Percentiles rank a stretch among this genome's conserved stretches.
Evolutionary conservation across 2,888 invertebrate genomes (phyloP).

Genomic region (Trissonchulus sp.): DNA sequence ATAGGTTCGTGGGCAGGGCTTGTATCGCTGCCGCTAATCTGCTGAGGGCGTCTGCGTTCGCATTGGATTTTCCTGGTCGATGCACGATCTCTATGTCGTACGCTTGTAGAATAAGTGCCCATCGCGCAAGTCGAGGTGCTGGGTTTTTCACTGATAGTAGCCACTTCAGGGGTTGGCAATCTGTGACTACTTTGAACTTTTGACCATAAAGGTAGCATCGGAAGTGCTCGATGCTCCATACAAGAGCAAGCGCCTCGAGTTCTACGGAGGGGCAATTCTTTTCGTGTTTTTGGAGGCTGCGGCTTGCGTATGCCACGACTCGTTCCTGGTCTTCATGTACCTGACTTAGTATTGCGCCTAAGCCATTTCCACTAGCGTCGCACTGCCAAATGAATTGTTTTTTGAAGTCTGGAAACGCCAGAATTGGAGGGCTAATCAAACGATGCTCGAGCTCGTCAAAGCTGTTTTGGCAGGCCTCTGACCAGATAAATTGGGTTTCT

Average conservation of each 20-base stretch:
- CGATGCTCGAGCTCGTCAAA: slow-evolving; percentile 19
- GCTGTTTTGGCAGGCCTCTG: neutral
- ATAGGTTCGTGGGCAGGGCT: no score
- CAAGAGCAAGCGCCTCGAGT: neutral
- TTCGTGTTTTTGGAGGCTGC: neutral
- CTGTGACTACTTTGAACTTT: slow-evolving; percentile 12
- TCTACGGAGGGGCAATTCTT: neutral
- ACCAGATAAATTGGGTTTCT: slow-evolving; percentile 26
- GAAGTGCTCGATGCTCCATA: no score
- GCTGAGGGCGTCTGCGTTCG: no score
- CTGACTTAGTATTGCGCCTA: slow-evolving; percentile 2
- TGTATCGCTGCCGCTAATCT: no score
- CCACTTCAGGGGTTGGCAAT: no score
- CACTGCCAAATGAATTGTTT: slow-evolving; percentile 5
- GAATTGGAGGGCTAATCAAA: slow-evolving; percentile 7
- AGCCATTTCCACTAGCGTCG: neutral
- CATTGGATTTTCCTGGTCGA: no score
- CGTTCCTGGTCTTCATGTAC: neutral
- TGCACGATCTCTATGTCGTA: no score
- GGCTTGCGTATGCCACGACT: slow-evolving; percentile 5
- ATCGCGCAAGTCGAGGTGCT: no score
- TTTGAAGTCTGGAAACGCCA: slow-evolving; percentile 28
- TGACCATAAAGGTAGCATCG: no score
- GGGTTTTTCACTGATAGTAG: no score
- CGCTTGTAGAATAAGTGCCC: no score